These are phyloP conservation scores for Cataglyphis cursor DNA, from an alignment of 2,888 invertebrate species.

Conservation along the genomic window DNA sequence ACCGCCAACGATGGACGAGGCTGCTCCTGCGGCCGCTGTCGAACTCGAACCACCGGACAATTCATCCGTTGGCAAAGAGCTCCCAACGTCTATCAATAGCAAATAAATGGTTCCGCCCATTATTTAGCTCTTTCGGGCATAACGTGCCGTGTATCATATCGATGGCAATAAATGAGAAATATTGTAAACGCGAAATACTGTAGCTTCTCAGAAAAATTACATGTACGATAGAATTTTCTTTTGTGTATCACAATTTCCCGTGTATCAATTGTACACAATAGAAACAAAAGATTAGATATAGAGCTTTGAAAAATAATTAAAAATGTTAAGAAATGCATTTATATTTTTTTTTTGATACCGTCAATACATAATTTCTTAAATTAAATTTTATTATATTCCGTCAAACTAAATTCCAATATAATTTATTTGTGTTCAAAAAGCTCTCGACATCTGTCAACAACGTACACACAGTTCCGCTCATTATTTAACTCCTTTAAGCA, in stretches of 20 bases:
- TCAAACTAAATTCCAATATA: neutral
- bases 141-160: neutral
- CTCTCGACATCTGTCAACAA: neutral
- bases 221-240: neutral
- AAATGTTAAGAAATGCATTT: neutral
- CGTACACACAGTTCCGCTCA: neutral
- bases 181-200: neutral
- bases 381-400: neutral
- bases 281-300: neutral
- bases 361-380: neutral
- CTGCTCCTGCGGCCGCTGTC: constrained; percentile 83
- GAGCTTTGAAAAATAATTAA: neutral
- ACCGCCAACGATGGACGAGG: constrained; percentile 84
- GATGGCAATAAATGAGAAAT: neutral
- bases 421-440: neutral
- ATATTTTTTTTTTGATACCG: neutral
- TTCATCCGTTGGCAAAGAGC: constrained; percentile 85
- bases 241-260: neutral
- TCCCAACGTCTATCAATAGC: constrained; percentile 80
- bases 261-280: neutral
- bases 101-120: constrained; percentile 10
- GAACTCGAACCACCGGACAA: constrained; percentile 84
- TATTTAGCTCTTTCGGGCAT: constrained; percentile 10
- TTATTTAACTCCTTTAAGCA: neutral
- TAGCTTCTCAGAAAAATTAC: constrained; percentile 16